Base-by-base conservation (phyloP, 2,113 vertebrate species). In the Trematocara zebra region DNA sequence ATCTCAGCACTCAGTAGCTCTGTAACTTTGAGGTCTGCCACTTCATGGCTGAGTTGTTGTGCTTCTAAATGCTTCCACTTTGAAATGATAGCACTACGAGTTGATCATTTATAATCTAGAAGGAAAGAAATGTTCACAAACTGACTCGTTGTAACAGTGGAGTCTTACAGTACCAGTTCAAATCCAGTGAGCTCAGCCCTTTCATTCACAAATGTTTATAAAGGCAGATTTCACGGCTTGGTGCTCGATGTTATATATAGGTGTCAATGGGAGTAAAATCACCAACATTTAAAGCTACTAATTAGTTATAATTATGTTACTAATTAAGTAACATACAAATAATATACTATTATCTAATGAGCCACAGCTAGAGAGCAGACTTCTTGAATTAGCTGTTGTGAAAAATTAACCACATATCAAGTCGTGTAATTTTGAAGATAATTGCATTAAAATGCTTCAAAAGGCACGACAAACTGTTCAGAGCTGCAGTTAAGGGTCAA, bases 151-250 rank as follows among this genome's bases (percentile, higher is more conserved):
- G 17, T 64, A 64, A 64, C 59, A 64, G 59, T 11, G 17, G 17
- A 64, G 31, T 64, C 17, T 0, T 64, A 1, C 17, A 64, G 59
- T 35, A 0, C 31, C 17, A 35, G 59, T 35, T 64, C 17, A 35
- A 11, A 64, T 64, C 59, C 59, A 11, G 31, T 64, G 31, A 64
- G 59, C 31, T 64, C 8, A 8, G 40, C 7, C 0, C 0, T 15
- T 69, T 42, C n/a, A 15, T 26, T 42, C n/a, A 69, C 37, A 69
- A 2, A 42, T 42, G 18, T 42, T 20, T 12, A 7, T 64, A n/a
- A 37, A 5, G 31, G 18, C 17, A 57, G 54, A 28, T 12, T 64
- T 33, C 11, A 37, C 2, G 33, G 59, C 31, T 64, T n/a, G 33
- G 33, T 37, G 17, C 18, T 37, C 33, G 4, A 64, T 64, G 35